Percentiles rank a stretch among this genome's conserved stretches.
Evolutionary conservation across 2,113 vertebrate species (phyloP).

Genomic region (Carassius gibelio): DNA sequence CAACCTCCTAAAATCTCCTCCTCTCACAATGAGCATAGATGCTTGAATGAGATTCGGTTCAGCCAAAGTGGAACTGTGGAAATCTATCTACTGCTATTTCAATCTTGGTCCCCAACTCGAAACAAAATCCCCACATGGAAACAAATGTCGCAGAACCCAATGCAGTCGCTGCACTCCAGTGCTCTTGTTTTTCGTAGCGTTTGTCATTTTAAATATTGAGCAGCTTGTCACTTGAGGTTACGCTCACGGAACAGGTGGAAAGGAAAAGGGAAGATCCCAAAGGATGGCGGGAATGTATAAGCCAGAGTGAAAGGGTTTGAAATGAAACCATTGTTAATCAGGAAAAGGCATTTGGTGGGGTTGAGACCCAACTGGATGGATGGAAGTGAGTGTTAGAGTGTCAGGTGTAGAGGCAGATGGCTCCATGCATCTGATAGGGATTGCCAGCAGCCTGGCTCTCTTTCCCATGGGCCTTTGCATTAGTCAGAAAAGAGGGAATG

Average conservation of each 20-base stretch:
- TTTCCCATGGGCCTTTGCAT: conserved; percentile 38
- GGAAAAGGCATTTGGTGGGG: conserved; percentile 21
- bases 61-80: conserved; percentile 33
- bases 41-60: conserved; percentile 27
- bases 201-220: conserved; percentile 51
- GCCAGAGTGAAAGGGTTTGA: background rate
- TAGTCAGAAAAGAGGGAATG: conserved; percentile 20
- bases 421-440: conserved; percentile 33
- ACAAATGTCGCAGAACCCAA: background rate
- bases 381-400: conserved; percentile 40
- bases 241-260: conserved; percentile 23
- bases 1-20: background rate
- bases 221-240: conserved; percentile 37
- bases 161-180: conserved; percentile 3
- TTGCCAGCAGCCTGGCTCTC: conserved; percentile 37
- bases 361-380: conserved; percentile 17
- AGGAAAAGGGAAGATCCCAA: conserved; percentile 8
- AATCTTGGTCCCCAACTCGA: background rate
- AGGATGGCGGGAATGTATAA: background rate
- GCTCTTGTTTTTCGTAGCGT: conserved; percentile 12
- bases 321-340: conserved; percentile 31
- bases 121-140: conserved; percentile 12
- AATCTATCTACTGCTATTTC: conserved; percentile 32
- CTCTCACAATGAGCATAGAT: conserved; percentile 2
- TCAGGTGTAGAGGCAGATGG: conserved; percentile 58